Conservation (phyloP, 1,140 invertebrate genomes). For the Philopotamus ludificatus region DNA sequence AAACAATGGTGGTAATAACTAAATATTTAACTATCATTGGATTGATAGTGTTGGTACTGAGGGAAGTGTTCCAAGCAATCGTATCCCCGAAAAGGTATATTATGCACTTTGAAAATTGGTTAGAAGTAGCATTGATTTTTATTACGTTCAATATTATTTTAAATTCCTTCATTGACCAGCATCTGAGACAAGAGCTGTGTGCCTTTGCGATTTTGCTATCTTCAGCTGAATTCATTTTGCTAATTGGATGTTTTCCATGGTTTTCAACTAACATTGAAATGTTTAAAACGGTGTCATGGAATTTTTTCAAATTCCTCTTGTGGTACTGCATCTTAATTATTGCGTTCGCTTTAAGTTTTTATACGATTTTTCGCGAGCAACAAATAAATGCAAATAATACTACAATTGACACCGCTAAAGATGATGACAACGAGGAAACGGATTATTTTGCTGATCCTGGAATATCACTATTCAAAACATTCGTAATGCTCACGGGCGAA, state of each 20-base stretch:
- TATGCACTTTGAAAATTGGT: slow-evolving; percentile 67
- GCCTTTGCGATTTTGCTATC: too few species aligned
- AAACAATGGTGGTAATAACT: slow-evolving; percentile 49
- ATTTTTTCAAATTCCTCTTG: too few species aligned
- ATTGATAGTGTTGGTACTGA: slow-evolving; percentile 58
- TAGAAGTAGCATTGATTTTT: too few species aligned
- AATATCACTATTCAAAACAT: slow-evolving; percentile 68
- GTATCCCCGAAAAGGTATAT: slow-evolving; percentile 65
- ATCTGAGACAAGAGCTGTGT: slow-evolving; percentile 60
- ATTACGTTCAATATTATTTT: slow-evolving; percentile 60
- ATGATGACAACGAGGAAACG: slow-evolving; percentile 51
- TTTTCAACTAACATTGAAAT: too few species aligned
- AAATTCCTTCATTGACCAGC: slow-evolving; percentile 50
- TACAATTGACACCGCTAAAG: slow-evolving; percentile 43
- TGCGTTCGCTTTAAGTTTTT: slow-evolving; percentile 79
- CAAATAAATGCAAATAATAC: too few species aligned
- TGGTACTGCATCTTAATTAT: too few species aligned
- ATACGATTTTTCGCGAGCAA: slow-evolving; percentile 68
- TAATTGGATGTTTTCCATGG: too few species aligned
- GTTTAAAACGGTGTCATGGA: too few species aligned
- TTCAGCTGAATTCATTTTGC: slow-evolving; percentile 72
- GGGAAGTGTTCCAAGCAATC: slow-evolving; percentile 72
- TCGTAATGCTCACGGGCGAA: too few species aligned
- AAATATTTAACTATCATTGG: slow-evolving; percentile 54
- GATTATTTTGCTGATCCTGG: slow-evolving; percentile 65